These are phyloP conservation scores for Homarus gammarus DNA, from an alignment of 2,888 invertebrate species.

Conservation along the genomic window DNA sequence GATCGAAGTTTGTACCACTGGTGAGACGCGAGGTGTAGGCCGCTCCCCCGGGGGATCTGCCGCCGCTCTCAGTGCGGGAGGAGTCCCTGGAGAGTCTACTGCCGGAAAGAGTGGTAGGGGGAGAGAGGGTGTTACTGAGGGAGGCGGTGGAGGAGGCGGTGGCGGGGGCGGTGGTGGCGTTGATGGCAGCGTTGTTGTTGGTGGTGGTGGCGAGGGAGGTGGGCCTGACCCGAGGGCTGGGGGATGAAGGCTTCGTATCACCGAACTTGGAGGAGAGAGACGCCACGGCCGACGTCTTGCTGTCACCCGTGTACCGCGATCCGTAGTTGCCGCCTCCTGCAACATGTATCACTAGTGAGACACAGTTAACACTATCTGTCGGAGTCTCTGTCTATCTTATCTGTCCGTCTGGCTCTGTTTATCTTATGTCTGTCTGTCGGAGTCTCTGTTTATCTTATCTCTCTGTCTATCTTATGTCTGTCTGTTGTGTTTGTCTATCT, in stretches of 20 bases:
- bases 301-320: constrained; percentile 7
- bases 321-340: constrained; percentile 31
- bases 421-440: no score
- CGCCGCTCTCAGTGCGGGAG: constrained; percentile 29
- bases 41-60: constrained; percentile 20
- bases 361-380: no score
- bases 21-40: constrained; percentile 35
- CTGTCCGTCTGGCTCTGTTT: no score
- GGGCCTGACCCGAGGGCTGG: constrained; percentile 26
- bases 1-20: constrained; percentile 51
- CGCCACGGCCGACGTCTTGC: constrained; percentile 25
- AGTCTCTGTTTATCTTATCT: no score
- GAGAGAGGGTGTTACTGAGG: constrained; percentile 22
- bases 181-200: constrained; percentile 10
- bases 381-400: no score
- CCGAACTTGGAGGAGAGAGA: constrained; percentile 63
- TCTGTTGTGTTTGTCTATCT: no score
- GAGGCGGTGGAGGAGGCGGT: constrained; percentile 6
- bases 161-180: constrained; percentile 11
- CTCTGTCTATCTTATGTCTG: no score
- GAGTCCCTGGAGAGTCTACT: constrained; percentile 41
- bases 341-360: no score
- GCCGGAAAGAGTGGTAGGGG: constrained; percentile 24
- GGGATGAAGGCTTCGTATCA: constrained; percentile 48
- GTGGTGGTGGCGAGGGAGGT: constrained; percentile 39